Base-by-base conservation (phyloP, 2,113 vertebrate species). In the Amphiprion ocellaris region DNA sequence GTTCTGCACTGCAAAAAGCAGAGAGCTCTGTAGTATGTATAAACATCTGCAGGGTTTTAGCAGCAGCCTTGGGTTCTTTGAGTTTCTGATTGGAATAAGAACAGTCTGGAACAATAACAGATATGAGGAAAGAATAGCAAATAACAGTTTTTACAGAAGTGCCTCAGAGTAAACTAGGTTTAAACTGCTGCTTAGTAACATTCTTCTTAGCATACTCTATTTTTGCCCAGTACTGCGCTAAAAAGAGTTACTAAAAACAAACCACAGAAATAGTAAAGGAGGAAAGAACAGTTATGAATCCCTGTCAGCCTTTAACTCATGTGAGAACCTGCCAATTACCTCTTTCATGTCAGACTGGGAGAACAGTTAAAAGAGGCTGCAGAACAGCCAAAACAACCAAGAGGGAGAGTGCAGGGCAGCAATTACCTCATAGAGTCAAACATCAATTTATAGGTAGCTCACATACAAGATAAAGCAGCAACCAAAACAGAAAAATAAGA, bases 381-480 rank as follows among this genome's bases (percentile, higher is more conserved):
- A 26, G 73, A 80, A 23, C 67, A 80, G 52, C 16, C 23, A 58
- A 71, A 2, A 65, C 41, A 73, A 77, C 41, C 59, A 82, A 62
- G 41, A 15, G 46, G 24, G 17, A 50, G 47, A 86, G 81, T 70
- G 50, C 30, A 75, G 60, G 71, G 33, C 33, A 70, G 55, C 55
- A 70, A 85, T 83, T 86, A 75, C 49, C 52, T 54, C 23, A 58
- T 63, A 17, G 76, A 61, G 50, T 62, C 69, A 81, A 81, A 64
- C 60, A 61, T 1, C 12, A 55, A 41, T 71, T 79, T 58, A 41
- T 44, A 53, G 37, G 28, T 47, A 17, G 49, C 64, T 64, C 23
- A 68, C n/a, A 46, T 72, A 82, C 46, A 63, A 74, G 59, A 76
- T 41, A 41, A 1, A 59, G 73, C 39, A 59, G 23, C 23, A 72